Percentiles rank a stretch among this genome's conserved stretches.
Evolutionary conservation across 1,140 invertebrate species (phyloP).

Genomic region (Drosophila auraria): DNA sequence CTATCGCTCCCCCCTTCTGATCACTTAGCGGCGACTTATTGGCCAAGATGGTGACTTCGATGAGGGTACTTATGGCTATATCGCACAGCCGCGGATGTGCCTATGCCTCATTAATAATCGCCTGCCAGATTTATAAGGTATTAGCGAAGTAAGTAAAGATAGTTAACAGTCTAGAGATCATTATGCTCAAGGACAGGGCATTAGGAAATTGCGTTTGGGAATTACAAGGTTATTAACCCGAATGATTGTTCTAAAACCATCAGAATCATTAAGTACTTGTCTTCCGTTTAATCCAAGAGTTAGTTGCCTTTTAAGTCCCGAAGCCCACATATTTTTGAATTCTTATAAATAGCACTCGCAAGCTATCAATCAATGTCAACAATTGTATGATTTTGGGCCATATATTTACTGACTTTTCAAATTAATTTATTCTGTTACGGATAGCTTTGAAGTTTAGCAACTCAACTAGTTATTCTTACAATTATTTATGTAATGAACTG

Average conservation of each 20-base stretch:
- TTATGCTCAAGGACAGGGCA: conserved; percentile 2
- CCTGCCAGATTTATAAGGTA: conserved; percentile 63
- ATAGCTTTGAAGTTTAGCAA: neutral
- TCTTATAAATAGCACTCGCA: neutral
- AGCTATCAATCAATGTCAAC: conserved; percentile 11
- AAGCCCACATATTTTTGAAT: neutral
- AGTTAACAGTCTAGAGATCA: conserved; percentile 22
- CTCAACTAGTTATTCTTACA: neutral
- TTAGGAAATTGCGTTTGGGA: conserved; percentile 3
- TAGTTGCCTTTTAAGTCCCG: conserved; percentile 13
- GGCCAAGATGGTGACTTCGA: conserved; percentile 46
- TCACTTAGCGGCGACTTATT: conserved; percentile 77
- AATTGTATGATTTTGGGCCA: neutral
- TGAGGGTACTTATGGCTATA: conserved; percentile 52
- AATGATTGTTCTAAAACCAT: neutral
- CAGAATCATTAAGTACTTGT: neutral
- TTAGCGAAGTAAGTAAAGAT: conserved; percentile 56
- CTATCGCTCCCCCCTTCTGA: conserved; percentile 10
- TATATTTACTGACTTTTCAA: neutral
- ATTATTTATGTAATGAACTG: neutral
- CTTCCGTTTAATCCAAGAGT: neutral
- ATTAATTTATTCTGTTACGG: neutral
- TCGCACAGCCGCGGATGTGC: conserved; percentile 17
- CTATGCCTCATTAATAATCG: conserved; percentile 64
- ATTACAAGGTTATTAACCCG: conserved; percentile 20